phyloP scores from a whole-genome alignment of 2,888 invertebrate genomes.

The Orchestes rusci region DNA sequence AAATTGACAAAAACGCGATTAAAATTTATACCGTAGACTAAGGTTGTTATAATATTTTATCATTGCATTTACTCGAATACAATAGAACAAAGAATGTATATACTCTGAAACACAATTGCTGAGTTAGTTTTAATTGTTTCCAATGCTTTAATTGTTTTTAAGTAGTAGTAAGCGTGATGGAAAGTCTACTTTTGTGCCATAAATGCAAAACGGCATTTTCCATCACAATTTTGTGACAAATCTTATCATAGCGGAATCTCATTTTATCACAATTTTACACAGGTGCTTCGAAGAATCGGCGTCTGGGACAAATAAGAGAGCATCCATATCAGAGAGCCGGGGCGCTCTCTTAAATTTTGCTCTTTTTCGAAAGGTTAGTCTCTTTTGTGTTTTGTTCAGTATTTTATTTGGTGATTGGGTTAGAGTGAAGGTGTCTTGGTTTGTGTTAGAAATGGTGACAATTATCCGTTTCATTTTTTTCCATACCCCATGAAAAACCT shows the following conservation, averaged over 20 bases:
- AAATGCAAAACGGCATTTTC: constrained; percentile 34
- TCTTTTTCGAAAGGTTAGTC: constrained; percentile 39
- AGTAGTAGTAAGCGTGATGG: constrained; percentile 25
- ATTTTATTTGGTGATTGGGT: constrained; percentile 4
- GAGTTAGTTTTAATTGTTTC: constrained; percentile 19
- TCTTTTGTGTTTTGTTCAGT: constrained; percentile 13
- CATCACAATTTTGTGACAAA: not conserved
- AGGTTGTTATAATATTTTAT: no score
- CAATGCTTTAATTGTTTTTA: constrained; percentile 34
- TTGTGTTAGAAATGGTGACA: no score
- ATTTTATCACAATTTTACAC: no score
- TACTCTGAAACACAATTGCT: constrained; percentile 18
- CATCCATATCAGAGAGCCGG: constrained; percentile 97
- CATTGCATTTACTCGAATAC: no score
- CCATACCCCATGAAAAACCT: no score
- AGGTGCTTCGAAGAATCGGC: constrained; percentile 77
- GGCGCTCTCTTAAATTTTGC: constrained; percentile 58
- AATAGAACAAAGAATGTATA: no score
- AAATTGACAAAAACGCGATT: no score
- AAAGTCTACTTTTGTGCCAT: no score
- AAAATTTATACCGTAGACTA: no score
- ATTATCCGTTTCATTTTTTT: no score
- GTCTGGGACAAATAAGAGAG: constrained; percentile 86
- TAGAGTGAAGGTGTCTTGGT: no score
- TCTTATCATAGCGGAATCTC: no score